Evolutionary conservation across 2,797 vertebrate species (phyloP).

Genomic region (Sebastes trivittatus): DNA sequence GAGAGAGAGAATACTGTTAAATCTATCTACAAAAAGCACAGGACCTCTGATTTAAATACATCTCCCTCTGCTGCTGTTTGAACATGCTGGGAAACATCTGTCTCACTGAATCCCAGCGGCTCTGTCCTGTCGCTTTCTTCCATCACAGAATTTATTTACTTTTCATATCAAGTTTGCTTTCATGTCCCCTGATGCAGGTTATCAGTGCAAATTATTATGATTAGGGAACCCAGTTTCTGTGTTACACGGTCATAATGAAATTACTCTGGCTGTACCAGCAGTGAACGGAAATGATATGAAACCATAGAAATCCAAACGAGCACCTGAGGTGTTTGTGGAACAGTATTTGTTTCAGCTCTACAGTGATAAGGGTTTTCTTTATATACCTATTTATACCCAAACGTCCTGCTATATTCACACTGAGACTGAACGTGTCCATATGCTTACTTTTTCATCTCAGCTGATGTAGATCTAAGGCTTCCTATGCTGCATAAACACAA

Average conservation of each 20-base stretch:
- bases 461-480: neutral
- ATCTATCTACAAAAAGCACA: constrained; percentile 1
- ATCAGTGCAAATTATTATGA: constrained; percentile 39
- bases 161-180: constrained; percentile 16
- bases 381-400: neutral
- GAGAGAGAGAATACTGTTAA: neutral
- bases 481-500: neutral
- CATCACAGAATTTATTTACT: neutral
- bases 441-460: neutral
- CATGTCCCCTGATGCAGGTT: constrained; percentile 12
- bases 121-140: neutral
- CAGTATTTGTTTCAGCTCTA: neutral
- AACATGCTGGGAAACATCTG: constrained; percentile 61
- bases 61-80: constrained; percentile 12
- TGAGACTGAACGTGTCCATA: neutral
- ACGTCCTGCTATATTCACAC: neutral
- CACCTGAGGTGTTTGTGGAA: neutral
- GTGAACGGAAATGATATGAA: neutral
- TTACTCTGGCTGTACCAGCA: neutral
- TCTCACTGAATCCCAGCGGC: constrained; percentile 7
- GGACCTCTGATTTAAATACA: constrained; percentile 25
- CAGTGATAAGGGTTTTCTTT: neutral
- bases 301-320: neutral
- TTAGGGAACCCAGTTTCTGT: neutral
- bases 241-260: constrained; percentile 15